These are phyloP conservation scores for Sebastes itinus DNA, from an alignment of 2,797 vertebrate species.

Conservation along the genomic window DNA sequence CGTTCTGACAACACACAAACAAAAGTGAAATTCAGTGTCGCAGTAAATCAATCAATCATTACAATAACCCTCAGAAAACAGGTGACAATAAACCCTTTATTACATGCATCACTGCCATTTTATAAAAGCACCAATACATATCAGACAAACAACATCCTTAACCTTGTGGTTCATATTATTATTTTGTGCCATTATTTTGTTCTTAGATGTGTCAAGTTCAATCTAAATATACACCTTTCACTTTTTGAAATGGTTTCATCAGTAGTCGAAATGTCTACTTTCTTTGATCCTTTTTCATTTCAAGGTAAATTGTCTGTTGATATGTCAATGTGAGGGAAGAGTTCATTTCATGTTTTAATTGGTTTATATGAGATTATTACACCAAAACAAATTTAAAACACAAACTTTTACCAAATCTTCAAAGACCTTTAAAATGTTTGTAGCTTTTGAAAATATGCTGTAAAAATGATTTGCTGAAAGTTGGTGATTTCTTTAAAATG, in stretches of 20 bases:
- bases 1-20: slow-evolving; percentile 76
- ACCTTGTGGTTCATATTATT: background rate
- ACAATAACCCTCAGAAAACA: background rate
- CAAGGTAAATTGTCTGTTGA: background rate
- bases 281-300: background rate
- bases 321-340: background rate
- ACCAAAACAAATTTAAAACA: background rate
- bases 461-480: background rate
- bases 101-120: background rate
- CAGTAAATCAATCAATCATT: background rate
- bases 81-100: background rate
- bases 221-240: background rate
- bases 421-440: background rate
- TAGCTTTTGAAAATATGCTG: background rate
- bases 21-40: background rate
- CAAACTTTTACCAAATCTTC: background rate
- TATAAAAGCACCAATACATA: background rate
- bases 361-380: background rate
- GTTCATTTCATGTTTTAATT: background rate
- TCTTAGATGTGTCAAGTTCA: too few species aligned
- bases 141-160: background rate
- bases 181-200: background rate
- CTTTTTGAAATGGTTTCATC: too few species aligned
- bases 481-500: background rate
- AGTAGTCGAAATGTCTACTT: background rate